phyloP scores from a whole-genome alignment of 2,888 invertebrate genomes.

The Melanotus villosus region DNA sequence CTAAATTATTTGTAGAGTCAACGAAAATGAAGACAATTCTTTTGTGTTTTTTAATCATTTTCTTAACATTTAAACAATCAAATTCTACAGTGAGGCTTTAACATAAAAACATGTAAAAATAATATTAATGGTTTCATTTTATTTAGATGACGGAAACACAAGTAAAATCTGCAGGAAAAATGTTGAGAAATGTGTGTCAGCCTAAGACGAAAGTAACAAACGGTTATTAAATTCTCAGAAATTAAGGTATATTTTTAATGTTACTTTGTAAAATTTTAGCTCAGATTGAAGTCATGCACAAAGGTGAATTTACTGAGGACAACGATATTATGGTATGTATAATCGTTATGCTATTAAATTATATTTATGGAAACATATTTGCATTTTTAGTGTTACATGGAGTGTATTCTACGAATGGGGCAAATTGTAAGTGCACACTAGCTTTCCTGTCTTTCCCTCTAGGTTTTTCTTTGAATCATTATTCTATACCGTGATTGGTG shows the following conservation, averaged over 20 bases:
- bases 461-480: too few species aligned
- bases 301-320: slow-evolving; percentile 50
- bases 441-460: too few species aligned
- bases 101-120: too few species aligned
- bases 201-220: slow-evolving; percentile 73
- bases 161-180: slow-evolving; percentile 72
- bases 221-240: slow-evolving; percentile 63
- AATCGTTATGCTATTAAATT: not conserved
- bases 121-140: too few species aligned
- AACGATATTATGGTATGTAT: slow-evolving; percentile 44
- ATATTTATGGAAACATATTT: too few species aligned
- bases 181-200: slow-evolving; percentile 75
- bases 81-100: too few species aligned
- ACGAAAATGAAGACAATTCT: too few species aligned
- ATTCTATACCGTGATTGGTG: too few species aligned
- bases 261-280: not conserved
- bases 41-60: too few species aligned
- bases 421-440: slow-evolving; percentile 67
- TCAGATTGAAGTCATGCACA: slow-evolving; percentile 51
- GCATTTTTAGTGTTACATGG: slow-evolving; percentile 69
- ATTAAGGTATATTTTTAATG: not conserved
- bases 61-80: too few species aligned
- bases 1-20: too few species aligned
- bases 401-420: slow-evolving; percentile 69
- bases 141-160: slow-evolving; percentile 69